phyloP scores from a whole-genome alignment of 2,888 invertebrate species.

The Pinctada fucata region DNA sequence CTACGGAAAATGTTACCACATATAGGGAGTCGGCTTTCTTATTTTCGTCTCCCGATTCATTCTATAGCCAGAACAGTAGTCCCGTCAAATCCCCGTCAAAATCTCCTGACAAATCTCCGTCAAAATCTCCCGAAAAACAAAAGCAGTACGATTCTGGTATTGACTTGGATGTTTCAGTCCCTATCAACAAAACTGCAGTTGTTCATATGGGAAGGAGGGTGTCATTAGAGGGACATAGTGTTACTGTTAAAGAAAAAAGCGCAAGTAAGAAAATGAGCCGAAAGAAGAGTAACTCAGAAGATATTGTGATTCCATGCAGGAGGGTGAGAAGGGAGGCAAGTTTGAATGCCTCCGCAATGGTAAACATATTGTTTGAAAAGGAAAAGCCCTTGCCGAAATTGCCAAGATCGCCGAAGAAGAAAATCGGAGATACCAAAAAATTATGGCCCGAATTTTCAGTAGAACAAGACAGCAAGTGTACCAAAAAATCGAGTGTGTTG shows the following conservation, averaged over 20 bases:
- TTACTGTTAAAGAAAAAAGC: slow-evolving; percentile 18
- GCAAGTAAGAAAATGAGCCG: slow-evolving; percentile 21
- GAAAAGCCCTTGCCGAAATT: slow-evolving; percentile 42
- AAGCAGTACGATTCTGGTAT: slow-evolving; percentile 11
- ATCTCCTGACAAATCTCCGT: neutral
- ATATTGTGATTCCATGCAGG: slow-evolving; percentile 34
- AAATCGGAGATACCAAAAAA: slow-evolving; percentile 5
- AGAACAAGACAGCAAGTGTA: slow-evolving; percentile 12
- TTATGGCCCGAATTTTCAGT: slow-evolving; percentile 4
- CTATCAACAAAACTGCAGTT: slow-evolving; percentile 3
- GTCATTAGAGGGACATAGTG: slow-evolving; percentile 8
- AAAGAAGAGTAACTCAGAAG: slow-evolving; percentile 32
- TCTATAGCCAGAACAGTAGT: slow-evolving; percentile 11
- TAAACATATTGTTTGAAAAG: slow-evolving; percentile 67
- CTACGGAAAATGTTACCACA: slow-evolving; percentile 64
- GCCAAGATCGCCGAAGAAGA: slow-evolving; percentile 32
- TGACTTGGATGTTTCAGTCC: slow-evolving; percentile 3
- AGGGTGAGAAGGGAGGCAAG: slow-evolving; percentile 67
- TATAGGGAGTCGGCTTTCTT: slow-evolving; percentile 65
- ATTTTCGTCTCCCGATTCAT: slow-evolving; percentile 17
- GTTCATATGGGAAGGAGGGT: slow-evolving; percentile 32
- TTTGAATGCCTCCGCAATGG: slow-evolving; percentile 65
- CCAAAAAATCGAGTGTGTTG: neutral
- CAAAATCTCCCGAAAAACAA: slow-evolving; percentile 3
- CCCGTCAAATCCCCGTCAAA: neutral